Evolutionary conservation across 1,140 invertebrate species (phyloP).

Genomic region (Cherax quadricarinatus): DNA sequence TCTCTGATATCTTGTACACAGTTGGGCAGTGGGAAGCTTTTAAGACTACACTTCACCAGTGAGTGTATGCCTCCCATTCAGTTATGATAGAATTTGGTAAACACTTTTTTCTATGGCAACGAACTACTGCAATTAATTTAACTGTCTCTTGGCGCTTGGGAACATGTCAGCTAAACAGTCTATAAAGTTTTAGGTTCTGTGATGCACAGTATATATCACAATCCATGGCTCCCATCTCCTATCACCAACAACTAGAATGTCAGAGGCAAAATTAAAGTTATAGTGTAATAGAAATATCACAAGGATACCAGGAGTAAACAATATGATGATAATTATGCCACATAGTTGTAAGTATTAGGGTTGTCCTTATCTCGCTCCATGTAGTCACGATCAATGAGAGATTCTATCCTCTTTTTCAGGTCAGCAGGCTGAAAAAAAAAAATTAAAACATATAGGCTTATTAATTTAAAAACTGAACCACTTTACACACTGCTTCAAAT

Average conservation of each 20-base stretch:
- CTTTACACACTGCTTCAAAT: no score
- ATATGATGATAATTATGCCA: conserved; percentile 83
- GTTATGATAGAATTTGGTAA: background rate
- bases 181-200: background rate
- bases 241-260: conserved; percentile 14
- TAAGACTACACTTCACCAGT: background rate
- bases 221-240: conserved; percentile 2
- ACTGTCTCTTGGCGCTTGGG: background rate
- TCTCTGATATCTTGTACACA: background rate
- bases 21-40: conserved; percentile 1
- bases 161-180: conserved; percentile 11
- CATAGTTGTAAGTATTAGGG: conserved; percentile 98
- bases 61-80: background rate
- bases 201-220: conserved; percentile 18
- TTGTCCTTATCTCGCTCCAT: conserved; percentile 99
- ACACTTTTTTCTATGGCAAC: background rate
- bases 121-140: conserved; percentile 1
- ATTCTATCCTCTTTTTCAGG: conserved; percentile 98
- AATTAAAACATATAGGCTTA: no score
- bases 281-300: conserved; percentile 47
- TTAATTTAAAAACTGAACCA: no score
- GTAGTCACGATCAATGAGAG: conserved; percentile 98
- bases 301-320: conserved; percentile 37
- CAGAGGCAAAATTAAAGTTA: conserved; percentile 23
- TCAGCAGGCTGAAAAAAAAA: conserved; percentile 86